Evolutionary conservation across 2,797 vertebrate genomes (phyloP).

Genomic region (Glossophaga mutica): DNA sequence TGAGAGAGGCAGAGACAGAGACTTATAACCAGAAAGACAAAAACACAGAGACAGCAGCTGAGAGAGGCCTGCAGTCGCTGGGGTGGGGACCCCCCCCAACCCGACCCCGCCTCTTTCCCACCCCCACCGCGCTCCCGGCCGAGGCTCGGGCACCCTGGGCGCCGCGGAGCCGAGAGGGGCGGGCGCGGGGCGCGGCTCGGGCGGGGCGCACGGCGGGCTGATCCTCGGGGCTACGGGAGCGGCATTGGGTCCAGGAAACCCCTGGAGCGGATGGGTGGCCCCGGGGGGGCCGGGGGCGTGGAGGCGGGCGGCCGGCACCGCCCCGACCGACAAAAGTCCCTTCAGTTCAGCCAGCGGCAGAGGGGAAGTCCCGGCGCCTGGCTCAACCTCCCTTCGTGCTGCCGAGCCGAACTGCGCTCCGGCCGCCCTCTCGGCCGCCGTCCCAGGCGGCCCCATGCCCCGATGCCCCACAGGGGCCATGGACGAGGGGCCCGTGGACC

Average conservation of each 20-base stretch:
- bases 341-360: conserved; percentile 69
- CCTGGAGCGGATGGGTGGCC: conserved; percentile 65
- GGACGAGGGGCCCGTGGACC: conserved; percentile 79
- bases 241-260: conserved; percentile 64
- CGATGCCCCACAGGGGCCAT: conserved; percentile 75
- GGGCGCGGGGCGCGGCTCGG: neutral
- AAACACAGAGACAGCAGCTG: neutral
- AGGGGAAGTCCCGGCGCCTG: conserved; percentile 78
- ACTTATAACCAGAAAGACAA: neutral
- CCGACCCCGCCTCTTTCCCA: neutral
- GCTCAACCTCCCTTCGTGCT: conserved; percentile 43
- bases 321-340: conserved; percentile 79
- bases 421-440: conserved; percentile 47
- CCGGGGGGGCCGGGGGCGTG: conserved; percentile 57
- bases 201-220: neutral
- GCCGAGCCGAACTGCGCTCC: conserved; percentile 44
- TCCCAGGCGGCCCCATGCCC: conserved; percentile 66
- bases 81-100: neutral
- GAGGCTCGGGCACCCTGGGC: neutral
- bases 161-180: neutral
- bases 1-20: neutral
- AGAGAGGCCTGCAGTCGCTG: neutral
- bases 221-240: neutral
- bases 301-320: conserved; percentile 66
- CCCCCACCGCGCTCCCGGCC: neutral